Evolutionary conservation across 2,888 invertebrate species (phyloP).

Genomic region (Lydus trimaculatus): DNA sequence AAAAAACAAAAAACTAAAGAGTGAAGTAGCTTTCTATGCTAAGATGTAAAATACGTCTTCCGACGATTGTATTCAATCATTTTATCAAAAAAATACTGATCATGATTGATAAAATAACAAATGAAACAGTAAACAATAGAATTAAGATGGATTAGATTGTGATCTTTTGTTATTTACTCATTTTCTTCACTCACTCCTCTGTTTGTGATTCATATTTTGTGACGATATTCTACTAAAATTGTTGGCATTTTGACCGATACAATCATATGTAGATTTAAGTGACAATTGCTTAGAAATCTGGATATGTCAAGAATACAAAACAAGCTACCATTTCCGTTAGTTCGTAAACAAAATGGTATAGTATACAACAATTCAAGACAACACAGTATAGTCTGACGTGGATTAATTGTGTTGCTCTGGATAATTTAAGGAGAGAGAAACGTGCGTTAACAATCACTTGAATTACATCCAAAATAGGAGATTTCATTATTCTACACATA

Average conservation of each 20-base stretch:
- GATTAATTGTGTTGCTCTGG: neutral
- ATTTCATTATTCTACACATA: neutral
- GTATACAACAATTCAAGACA: too few species aligned
- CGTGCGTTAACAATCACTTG: neutral
- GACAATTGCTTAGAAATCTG: neutral
- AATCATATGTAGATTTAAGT: too few species aligned
- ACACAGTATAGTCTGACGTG: neutral
- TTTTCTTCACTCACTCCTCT: too few species aligned
- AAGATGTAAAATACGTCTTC: too few species aligned
- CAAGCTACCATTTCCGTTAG: neutral
- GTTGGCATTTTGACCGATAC: too few species aligned
- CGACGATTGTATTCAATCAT: neutral
- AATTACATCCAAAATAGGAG: neutral
- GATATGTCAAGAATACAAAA: neutral
- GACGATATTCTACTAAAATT: too few species aligned
- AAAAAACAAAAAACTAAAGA: too few species aligned
- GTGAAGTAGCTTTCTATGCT: too few species aligned
- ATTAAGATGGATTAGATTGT: neutral
- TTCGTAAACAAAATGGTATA: neutral
- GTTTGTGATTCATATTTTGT: too few species aligned
- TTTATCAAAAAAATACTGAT: neutral
- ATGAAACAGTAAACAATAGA: neutral
- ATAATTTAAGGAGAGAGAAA: neutral
- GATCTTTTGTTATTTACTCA: neutral
- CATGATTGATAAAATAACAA: neutral